Evolutionary conservation across 1,140 invertebrate genomes (phyloP).

Genomic region (Drosophila orena): DNA sequence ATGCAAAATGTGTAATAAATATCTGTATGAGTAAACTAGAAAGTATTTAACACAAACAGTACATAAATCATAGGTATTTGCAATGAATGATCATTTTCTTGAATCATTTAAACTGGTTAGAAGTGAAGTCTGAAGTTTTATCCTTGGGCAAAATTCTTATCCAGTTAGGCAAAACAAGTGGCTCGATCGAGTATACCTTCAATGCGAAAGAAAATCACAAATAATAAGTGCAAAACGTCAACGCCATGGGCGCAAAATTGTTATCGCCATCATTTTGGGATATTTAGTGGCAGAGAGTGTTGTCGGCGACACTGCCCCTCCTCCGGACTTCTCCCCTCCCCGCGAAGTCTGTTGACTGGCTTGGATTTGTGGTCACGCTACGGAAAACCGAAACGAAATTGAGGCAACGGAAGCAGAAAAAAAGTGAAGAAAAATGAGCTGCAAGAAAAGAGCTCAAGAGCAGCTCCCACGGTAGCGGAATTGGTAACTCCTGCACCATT

Average conservation of each 20-base stretch:
- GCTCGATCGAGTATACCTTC: conserved; percentile 3
- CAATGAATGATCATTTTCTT: background rate
- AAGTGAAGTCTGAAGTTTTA: too few relatives aligned
- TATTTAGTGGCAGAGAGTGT: conserved; percentile 57
- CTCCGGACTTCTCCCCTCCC: background rate
- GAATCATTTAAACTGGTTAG: too few relatives aligned
- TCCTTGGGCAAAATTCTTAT: too few relatives aligned
- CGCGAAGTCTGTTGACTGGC: conserved; percentile 19
- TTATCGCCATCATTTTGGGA: conserved; percentile 75
- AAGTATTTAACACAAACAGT: too few relatives aligned
- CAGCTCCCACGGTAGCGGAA: conserved; percentile 76
- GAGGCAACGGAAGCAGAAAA: conserved; percentile 70
- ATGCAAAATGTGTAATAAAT: too few relatives aligned
- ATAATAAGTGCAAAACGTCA: conserved; percentile 79
- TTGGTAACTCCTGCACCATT: conserved; percentile 56
- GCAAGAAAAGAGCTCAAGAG: conserved; percentile 30
- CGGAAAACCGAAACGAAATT: conserved; percentile 65
- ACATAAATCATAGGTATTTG: background rate
- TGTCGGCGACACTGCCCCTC: conserved; percentile 43
- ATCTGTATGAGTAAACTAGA: background rate
- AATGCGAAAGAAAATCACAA: conserved; percentile 8
- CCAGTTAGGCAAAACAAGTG: background rate
- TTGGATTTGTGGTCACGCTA: conserved; percentile 76
- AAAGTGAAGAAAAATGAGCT: conserved; percentile 19
- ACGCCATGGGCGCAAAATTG: conserved; percentile 79